Evolutionary conservation across 37 sponge, comb jelly and placozoan genomes (phyloP).

Genomic region (Beroe forskalii): DNA sequence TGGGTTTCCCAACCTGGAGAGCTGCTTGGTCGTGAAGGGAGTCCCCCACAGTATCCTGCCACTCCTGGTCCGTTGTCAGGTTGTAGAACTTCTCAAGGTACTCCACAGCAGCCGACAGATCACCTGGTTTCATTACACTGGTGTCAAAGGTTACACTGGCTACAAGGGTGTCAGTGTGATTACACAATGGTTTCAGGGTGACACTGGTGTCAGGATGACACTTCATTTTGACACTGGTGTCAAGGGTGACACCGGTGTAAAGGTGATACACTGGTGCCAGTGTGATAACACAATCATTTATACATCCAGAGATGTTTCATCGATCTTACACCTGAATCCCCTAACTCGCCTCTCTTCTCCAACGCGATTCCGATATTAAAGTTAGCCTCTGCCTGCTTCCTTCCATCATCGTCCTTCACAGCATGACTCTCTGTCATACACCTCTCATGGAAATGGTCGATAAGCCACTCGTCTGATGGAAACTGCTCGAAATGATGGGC

Average conservation of each 20-base stretch:
- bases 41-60: slow-evolving; percentile 18
- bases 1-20: neutral
- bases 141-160: too few species aligned
- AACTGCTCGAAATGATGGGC: slow-evolving; percentile 23
- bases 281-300: too few species aligned
- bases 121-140: too few species aligned
- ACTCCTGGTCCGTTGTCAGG: slow-evolving; percentile 14
- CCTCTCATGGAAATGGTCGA: slow-evolving; percentile 22
- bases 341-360: slow-evolving; percentile 23
- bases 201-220: too few species aligned
- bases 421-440: slow-evolving; percentile 21
- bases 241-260: too few species aligned
- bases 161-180: too few species aligned
- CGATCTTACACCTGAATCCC: too few species aligned
- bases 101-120: slow-evolving; percentile 19
- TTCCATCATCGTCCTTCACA: slow-evolving; percentile 14
- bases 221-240: too few species aligned
- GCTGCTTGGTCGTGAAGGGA: neutral
- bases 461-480: slow-evolving; percentile 36
- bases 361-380: slow-evolving; percentile 10
- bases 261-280: too few species aligned
- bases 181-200: too few species aligned
- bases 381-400: slow-evolving; percentile 48
- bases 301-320: too few species aligned
- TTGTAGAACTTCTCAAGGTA: slow-evolving; percentile 28